These are phyloP conservation scores for Platysteira castanea DNA, from an alignment of 2,113 vertebrate species.

Conservation along the genomic window DNA sequence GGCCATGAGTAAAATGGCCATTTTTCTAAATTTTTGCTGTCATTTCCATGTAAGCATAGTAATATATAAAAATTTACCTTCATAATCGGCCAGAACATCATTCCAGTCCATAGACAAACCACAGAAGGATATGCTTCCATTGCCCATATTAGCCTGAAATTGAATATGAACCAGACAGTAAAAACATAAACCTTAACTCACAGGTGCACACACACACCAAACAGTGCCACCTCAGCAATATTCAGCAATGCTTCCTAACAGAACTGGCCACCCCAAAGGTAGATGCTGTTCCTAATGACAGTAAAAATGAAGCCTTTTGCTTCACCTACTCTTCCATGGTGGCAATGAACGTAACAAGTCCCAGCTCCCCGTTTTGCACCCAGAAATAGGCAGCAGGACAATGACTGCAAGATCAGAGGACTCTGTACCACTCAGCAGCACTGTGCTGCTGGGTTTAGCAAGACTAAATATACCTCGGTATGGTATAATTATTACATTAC, in stretches of 20 bases:
- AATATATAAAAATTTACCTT: constrained; percentile 74
- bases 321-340: background rate
- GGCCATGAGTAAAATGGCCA: background rate
- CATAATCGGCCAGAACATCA: constrained; percentile 95
- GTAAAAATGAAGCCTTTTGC: background rate
- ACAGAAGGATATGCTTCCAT: constrained; percentile 78
- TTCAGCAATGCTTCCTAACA: background rate
- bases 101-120: constrained; percentile 92
- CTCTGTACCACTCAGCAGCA: background rate
- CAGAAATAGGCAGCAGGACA: background rate
- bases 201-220: background rate
- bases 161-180: background rate
- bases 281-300: background rate
- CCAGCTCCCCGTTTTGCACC: background rate
- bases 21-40: background rate
- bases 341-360: background rate
- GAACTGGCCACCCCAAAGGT: background rate
- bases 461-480: background rate
- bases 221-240: background rate
- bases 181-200: background rate
- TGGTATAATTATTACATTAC: too few species aligned
- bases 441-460: background rate
- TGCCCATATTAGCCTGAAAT: constrained; percentile 82
- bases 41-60: background rate
- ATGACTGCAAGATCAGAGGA: background rate